These are phyloP conservation scores for Pithys albifrons DNA, from an alignment of 2,113 vertebrate species.

Conservation along the genomic window DNA sequence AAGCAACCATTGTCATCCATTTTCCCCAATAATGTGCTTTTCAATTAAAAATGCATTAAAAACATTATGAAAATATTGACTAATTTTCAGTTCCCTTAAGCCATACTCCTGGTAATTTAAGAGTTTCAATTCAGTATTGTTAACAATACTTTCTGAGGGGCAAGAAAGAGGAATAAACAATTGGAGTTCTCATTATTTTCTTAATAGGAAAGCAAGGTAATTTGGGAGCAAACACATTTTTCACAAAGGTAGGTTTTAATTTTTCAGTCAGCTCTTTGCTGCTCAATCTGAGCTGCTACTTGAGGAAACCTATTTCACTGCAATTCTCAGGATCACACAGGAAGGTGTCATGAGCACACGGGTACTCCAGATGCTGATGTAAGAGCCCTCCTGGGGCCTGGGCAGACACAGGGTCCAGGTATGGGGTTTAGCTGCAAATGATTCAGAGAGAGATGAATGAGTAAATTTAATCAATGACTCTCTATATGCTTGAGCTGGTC, in stretches of 20 bases:
- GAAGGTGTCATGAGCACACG: neutral
- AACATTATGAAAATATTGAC: slow-evolving; percentile 49
- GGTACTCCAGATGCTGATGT: neutral
- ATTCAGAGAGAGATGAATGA: neutral
- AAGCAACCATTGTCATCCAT: slow-evolving; percentile 17
- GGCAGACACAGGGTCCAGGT: neutral
- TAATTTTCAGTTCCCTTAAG: slow-evolving; percentile 43
- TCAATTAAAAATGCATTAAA: slow-evolving; percentile 61
- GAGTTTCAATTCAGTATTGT: slow-evolving; percentile 22
- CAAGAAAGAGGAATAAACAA: neutral
- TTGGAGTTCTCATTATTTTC: slow-evolving; percentile 42
- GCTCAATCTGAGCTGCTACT: neutral
- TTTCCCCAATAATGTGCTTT: slow-evolving; percentile 48
- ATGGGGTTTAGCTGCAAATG: neutral
- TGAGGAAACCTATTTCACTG: neutral
- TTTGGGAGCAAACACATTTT: slow-evolving; percentile 31
- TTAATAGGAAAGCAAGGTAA: slow-evolving; percentile 40
- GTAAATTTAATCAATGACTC: neutral
- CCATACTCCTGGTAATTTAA: slow-evolving; percentile 34
- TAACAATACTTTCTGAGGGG: neutral
- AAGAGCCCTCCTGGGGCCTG: neutral
- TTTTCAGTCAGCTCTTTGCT: slow-evolving; percentile 20
- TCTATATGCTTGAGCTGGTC: neutral
- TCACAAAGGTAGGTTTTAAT: slow-evolving; percentile 44
- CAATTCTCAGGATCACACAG: neutral